Base-by-base conservation (phyloP, 64 coral and sea anemone genomes). In the Montipora sp. region DNA sequence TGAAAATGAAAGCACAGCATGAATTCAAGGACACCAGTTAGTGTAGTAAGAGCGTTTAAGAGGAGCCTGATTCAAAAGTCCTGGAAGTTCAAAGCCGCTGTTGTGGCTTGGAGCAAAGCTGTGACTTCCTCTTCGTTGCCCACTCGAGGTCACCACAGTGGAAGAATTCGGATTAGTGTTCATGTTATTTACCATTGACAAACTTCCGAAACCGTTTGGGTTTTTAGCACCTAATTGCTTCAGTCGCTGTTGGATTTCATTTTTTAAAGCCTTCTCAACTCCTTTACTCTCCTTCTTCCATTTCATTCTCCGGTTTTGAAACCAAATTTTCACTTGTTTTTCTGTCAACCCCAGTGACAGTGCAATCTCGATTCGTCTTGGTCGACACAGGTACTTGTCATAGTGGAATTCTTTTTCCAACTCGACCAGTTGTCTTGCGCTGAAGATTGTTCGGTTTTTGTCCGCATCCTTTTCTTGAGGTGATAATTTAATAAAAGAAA, bases 301-400 rank as follows among this genome's bases (percentile, higher is more conserved):
- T 87, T 95, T 99, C 98, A 96, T 99, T 63, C 98, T 78, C 8
- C 98, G 49, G 71, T 99, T 99, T 16, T 99, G 98, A 48, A 99
- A 99, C 98, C 98, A 99, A 12, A 96, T 95, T 86, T 96, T 99
- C 51, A 99, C 98, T 69, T 99, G 98, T 77, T 99, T 99, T 55
- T 99, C 98, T 3, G 94, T 96, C 21, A 99, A 79, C 69, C 93
- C 94, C 11, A 99, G 71, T 7, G 98, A 96, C 74, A 96, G 98
- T 5, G 98, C 98, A 15, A 99, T 99, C 75, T 99, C 98, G 20
- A 99, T 96, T 75, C 94, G 91, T 12, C 98, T 77, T 1, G 94
- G 94, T 71, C 94, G 73, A 59, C 98, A 96, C 44, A 99, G 85
- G 49, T 96, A 99, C 22, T 89, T 87, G 71, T 99, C 95, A 83